These are phyloP conservation scores for Antennarius maculatus DNA, from an alignment of 2,797 vertebrate genomes.

Conservation along the genomic window DNA sequence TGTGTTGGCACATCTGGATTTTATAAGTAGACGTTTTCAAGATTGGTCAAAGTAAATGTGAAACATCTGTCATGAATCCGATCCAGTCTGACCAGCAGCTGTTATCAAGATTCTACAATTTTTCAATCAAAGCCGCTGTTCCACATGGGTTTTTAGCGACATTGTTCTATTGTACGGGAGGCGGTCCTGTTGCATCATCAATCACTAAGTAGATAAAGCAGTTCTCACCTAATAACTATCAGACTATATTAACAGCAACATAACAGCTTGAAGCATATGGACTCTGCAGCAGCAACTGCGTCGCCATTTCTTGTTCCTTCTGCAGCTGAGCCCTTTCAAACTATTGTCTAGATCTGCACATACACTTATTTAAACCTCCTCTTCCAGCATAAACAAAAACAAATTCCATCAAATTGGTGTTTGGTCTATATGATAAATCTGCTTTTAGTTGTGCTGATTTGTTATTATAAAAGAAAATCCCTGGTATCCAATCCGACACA, in stretches of 20 bases:
- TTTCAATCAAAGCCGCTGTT: slow-evolving; percentile 23
- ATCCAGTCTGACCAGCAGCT: slow-evolving; percentile 4
- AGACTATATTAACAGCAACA: slow-evolving; percentile 1
- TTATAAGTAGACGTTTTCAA: slow-evolving; percentile 1
- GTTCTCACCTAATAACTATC: slow-evolving; percentile 33
- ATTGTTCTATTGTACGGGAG: slow-evolving; percentile 36
- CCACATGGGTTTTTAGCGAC: slow-evolving; percentile 13
- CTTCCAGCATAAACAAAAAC: slow-evolving; percentile 7
- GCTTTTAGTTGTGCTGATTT: slow-evolving; percentile 23
- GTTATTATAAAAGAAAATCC: slow-evolving; percentile 34
- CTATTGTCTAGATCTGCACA: slow-evolving; percentile 12
- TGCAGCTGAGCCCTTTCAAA: slow-evolving; percentile 11
- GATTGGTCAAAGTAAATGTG: slow-evolving; percentile 10
- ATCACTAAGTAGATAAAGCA: slow-evolving; percentile 30
- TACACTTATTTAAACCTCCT: slow-evolving; percentile 24
- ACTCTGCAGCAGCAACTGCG: neutral
- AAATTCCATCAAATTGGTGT: slow-evolving; percentile 17
- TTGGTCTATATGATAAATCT: slow-evolving; percentile 26
- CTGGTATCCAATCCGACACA: slow-evolving; percentile 50
- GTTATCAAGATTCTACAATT: slow-evolving; percentile 16
- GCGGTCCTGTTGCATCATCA: slow-evolving; percentile 27
- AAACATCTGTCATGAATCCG: slow-evolving; percentile 1
- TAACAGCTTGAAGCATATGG: slow-evolving; percentile 2
- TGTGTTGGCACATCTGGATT: slow-evolving; percentile 6
- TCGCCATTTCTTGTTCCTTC: slow-evolving; percentile 7